These are phyloP conservation scores for Cydia pomonella DNA, from an alignment of 1,140 invertebrate species.

Conservation along the genomic window DNA sequence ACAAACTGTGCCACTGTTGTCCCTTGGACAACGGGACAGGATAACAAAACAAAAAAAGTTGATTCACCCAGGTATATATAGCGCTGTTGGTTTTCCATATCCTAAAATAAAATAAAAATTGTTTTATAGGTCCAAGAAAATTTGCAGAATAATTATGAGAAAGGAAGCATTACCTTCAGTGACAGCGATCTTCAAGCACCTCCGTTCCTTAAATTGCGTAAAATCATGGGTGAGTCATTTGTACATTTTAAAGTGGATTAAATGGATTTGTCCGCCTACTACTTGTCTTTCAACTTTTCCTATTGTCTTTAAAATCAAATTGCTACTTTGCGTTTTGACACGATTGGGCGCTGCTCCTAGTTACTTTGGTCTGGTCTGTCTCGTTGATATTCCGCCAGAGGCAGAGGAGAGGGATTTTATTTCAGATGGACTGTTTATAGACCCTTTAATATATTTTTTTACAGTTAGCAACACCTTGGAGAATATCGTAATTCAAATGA, in stretches of 20 bases:
- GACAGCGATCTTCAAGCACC: not conserved
- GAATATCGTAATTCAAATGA: conserved; percentile 50
- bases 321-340: no score
- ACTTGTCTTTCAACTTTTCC: no score
- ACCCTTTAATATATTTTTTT: not conserved
- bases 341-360: no score
- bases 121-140: conserved; percentile 26
- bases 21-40: no score
- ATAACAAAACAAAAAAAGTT: no score
- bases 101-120: not conserved
- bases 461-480: conserved; percentile 47
- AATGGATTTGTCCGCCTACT: no score
- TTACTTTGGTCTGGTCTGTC: not conserved
- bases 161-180: not conserved
- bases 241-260: not conserved
- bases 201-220: conserved; percentile 34
- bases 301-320: no score
- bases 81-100: no score
- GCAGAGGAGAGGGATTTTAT: no score
- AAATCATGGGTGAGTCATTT: conserved; percentile 43
- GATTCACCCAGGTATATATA: no score
- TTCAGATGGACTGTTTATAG: not conserved
- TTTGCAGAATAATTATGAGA: not conserved
- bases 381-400: no score
- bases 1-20: no score